Conservation (phyloP, 2,888 invertebrate species). For the Rosalia funebris region DNA sequence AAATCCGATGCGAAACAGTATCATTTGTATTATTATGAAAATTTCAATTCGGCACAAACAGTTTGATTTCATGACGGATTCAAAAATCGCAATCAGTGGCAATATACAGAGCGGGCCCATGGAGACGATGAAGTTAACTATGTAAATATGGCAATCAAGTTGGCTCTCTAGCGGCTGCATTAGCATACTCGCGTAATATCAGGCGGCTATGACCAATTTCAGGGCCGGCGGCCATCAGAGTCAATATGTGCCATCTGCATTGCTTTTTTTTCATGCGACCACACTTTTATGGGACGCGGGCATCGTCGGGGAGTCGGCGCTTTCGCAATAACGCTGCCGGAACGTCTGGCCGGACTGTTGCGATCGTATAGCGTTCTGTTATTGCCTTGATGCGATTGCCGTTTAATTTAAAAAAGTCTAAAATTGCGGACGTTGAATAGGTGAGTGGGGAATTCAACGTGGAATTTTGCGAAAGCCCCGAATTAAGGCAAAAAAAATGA, state of each 20-base stretch:
- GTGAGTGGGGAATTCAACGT: neutral
- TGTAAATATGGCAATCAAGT: slow-evolving; percentile 56
- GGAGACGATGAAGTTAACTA: slow-evolving; percentile 51
- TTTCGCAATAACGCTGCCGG: neutral
- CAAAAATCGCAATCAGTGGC: slow-evolving; percentile 49
- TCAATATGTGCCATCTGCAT: slow-evolving; percentile 48
- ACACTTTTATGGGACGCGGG: slow-evolving; percentile 19
- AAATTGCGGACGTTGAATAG: neutral
- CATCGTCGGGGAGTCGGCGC: slow-evolving; percentile 15
- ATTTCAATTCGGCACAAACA: slow-evolving; percentile 39
- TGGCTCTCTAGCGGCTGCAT: slow-evolving; percentile 51
- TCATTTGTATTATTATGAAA: no score
- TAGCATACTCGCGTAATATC: slow-evolving; percentile 56
- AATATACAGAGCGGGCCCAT: slow-evolving; percentile 40
- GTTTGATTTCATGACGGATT: slow-evolving; percentile 45
- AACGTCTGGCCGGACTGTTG: neutral
- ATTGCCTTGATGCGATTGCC: neutral
- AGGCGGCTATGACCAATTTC: slow-evolving; percentile 52
- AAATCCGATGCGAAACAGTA: no score
- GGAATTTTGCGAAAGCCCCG: neutral
- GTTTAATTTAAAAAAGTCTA: neutral
- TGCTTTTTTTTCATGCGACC: slow-evolving; percentile 18
- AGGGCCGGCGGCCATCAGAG: slow-evolving; percentile 45
- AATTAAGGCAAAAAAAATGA: neutral
- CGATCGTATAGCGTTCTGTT: neutral